Conservation (phyloP, 2,888 invertebrate species). For the Beris morrisii region DNA sequence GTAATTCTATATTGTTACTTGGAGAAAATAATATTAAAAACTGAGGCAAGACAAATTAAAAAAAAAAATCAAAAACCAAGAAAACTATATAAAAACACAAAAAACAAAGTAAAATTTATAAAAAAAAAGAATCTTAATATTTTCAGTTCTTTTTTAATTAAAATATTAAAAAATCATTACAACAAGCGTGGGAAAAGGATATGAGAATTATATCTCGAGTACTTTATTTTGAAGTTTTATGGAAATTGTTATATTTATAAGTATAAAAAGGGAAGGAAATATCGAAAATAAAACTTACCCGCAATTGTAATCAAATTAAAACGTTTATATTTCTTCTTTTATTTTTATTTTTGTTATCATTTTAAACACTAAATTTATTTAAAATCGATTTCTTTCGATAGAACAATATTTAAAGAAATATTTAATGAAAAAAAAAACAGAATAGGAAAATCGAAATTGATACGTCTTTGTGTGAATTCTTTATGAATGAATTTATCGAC, state of each 20-base stretch:
- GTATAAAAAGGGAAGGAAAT: background rate
- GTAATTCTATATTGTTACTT: background rate
- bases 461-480: no score
- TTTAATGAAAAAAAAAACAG: no score
- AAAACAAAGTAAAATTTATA: constrained; percentile 5
- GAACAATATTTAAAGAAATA: no score
- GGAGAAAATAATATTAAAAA: constrained; percentile 6
- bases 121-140: constrained; percentile 6
- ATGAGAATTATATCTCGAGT: constrained; percentile 1
- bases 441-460: no score
- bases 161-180: constrained; percentile 3
- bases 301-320: no score
- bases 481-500: no score
- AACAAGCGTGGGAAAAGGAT: background rate
- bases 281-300: no score
- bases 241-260: constrained; percentile 9
- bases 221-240: constrained; percentile 15
- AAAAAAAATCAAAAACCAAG: constrained; percentile 19
- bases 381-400: no score
- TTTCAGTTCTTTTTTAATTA: constrained; percentile 6
- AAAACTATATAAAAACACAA: constrained; percentile 3
- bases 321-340: no score
- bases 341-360: no score
- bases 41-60: constrained; percentile 16
- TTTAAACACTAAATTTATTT: no score